Conservation (phyloP, 2,888 invertebrate species). For the Papilio protenor region DNA sequence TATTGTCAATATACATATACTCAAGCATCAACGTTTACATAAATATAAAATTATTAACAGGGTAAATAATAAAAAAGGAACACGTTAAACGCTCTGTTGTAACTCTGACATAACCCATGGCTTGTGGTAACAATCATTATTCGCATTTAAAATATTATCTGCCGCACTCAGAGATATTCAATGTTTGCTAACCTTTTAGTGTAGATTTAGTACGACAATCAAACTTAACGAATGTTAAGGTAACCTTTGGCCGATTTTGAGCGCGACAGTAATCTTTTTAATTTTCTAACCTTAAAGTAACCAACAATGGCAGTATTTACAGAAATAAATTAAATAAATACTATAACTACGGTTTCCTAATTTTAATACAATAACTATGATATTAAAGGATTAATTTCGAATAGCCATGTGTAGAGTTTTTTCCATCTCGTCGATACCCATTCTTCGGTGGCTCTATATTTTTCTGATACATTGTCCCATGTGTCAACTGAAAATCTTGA, state of each 20-base stretch:
- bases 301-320: background rate
- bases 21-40: background rate
- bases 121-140: slow-evolving; percentile 6
- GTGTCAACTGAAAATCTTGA: slow-evolving; percentile 24
- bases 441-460: slow-evolving; percentile 17
- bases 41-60: background rate
- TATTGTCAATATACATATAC: slow-evolving; percentile 12
- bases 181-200: background rate
- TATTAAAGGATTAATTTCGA: slow-evolving; percentile 1
- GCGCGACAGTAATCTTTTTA: background rate
- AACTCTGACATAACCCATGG: background rate
- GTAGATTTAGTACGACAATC: too few species aligned
- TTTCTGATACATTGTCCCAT: background rate
- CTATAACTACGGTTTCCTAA: background rate
- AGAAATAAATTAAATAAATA: slow-evolving; percentile 3
- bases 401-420: background rate
- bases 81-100: background rate
- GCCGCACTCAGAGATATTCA: background rate
- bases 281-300: background rate
- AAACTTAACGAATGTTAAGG: background rate
- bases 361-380: slow-evolving; percentile 6
- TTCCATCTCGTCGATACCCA: slow-evolving; percentile 12
- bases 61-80: slow-evolving; percentile 6
- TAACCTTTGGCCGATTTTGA: background rate
- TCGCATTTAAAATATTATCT: background rate